Conservation (phyloP, 2,888 invertebrate species). For the Timema cristinae region DNA sequence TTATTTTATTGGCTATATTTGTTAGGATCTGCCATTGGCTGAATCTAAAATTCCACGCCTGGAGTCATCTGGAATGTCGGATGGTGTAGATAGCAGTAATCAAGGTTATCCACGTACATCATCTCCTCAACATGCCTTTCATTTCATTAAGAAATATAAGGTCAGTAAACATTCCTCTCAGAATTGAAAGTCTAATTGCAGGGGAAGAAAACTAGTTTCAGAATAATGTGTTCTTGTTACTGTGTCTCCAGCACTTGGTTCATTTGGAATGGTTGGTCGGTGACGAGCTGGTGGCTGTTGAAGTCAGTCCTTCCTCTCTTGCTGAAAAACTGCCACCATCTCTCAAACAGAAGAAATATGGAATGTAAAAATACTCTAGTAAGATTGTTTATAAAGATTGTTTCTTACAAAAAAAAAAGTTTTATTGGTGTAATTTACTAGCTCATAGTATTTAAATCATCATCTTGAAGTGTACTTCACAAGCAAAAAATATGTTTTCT, state of each 20-base stretch:
- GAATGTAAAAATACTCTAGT: conserved; percentile 36
- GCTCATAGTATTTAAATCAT: too few species aligned
- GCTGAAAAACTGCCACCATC: conserved; percentile 68
- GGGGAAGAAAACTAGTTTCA: too few species aligned
- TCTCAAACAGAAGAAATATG: conserved; percentile 63
- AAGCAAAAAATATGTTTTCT: too few species aligned
- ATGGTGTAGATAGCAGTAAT: conserved; percentile 39
- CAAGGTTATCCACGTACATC: conserved; percentile 32
- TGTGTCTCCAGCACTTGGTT: conserved; percentile 61
- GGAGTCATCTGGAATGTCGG: conserved; percentile 34
- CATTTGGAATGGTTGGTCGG: conserved; percentile 63
- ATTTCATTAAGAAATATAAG: conserved; percentile 51
- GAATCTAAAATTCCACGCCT: conserved; percentile 45
- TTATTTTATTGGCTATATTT: conserved; percentile 29
- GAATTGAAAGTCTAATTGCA: neutral
- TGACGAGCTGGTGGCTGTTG: conserved; percentile 71
- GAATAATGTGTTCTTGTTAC: too few species aligned
- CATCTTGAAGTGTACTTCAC: too few species aligned
- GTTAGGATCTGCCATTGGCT: conserved; percentile 43
- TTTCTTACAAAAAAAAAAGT: too few species aligned
- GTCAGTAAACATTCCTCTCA: conserved; percentile 40
- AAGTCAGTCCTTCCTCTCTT: conserved; percentile 67
- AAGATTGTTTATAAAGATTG: too few species aligned
- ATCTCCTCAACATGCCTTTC: conserved; percentile 42
- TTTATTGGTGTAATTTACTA: too few species aligned